phyloP scores from a whole-genome alignment of 2,797 vertebrate genomes.

The Synaphobranchus kaupii region DNA sequence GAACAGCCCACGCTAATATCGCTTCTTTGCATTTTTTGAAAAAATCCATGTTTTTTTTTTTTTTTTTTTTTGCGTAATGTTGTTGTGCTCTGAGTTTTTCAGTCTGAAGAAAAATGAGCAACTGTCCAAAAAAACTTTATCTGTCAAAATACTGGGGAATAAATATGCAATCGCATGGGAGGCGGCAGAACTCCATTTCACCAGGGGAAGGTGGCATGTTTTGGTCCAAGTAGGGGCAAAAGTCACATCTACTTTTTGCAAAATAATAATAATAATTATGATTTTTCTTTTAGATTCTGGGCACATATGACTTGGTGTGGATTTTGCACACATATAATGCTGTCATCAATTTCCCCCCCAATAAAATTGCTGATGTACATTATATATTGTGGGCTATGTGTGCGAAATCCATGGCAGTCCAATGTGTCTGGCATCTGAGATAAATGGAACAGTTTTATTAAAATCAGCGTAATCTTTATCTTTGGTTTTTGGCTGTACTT shows the following conservation, averaged over 20 bases:
- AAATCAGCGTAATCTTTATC: not conserved
- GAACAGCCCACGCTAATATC: not conserved
- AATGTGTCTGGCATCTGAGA: not conserved
- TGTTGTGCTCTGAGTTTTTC: slow-evolving; percentile 24
- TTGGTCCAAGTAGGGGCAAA: not conserved
- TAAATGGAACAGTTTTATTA: not conserved
- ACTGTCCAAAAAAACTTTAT: slow-evolving; percentile 31
- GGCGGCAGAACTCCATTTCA: not conserved
- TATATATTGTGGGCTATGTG: not conserved
- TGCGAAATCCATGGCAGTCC: not conserved
- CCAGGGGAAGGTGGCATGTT: not conserved
- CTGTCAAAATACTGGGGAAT: slow-evolving; percentile 37
- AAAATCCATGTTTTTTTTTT: slow-evolving; percentile 12
- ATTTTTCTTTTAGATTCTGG: too few species aligned
- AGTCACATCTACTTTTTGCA: not conserved
- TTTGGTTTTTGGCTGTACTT: not conserved
- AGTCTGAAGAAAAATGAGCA: slow-evolving; percentile 18
- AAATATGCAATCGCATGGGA: not conserved
- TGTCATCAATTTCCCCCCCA: not conserved
- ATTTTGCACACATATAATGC: too few species aligned
- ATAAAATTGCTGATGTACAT: not conserved
- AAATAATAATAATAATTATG: not conserved
- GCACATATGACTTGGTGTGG: too few species aligned
- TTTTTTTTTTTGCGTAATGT: not conserved
- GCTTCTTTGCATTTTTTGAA: slow-evolving; percentile 24